A percentile compares a stretch with the other conserved stretches of the same genome.
phyloP scores from a whole-genome alignment of 2,797 vertebrate species.

The Carcharodon carcharias region DNA sequence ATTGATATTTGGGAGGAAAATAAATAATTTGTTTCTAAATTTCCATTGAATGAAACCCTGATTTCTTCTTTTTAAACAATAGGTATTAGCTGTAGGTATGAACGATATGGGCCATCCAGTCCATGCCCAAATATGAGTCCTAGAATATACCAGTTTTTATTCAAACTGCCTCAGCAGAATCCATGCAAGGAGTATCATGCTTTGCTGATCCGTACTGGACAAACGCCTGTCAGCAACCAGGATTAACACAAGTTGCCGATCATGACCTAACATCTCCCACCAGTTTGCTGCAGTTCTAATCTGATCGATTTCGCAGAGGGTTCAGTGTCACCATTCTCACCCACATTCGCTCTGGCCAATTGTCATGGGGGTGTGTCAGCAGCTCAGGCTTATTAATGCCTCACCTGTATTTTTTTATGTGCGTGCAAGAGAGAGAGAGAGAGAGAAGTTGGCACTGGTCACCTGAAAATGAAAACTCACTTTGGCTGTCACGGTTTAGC shows the following conservation, averaged over 20 bases:
- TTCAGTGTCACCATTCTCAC: neutral
- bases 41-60: conserved; percentile 12
- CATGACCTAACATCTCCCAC: neutral
- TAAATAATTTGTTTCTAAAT: neutral
- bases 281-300: neutral
- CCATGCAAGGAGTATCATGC: conserved; percentile 26
- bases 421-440: neutral
- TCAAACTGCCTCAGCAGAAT: neutral
- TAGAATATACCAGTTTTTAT: neutral
- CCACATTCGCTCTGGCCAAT: neutral
- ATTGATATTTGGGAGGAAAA: neutral
- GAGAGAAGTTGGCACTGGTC: neutral
- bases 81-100: neutral
- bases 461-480: neutral
- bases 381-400: neutral
- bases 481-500: neutral
- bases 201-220: neutral
- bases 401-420: neutral
- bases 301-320: neutral
- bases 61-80: neutral
- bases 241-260: neutral
- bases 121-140: no score
- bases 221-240: no score
- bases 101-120: neutral
- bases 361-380: neutral